These are phyloP conservation scores for Serilophus lunatus DNA, from an alignment of 2,113 vertebrate genomes.

Conservation along the genomic window DNA sequence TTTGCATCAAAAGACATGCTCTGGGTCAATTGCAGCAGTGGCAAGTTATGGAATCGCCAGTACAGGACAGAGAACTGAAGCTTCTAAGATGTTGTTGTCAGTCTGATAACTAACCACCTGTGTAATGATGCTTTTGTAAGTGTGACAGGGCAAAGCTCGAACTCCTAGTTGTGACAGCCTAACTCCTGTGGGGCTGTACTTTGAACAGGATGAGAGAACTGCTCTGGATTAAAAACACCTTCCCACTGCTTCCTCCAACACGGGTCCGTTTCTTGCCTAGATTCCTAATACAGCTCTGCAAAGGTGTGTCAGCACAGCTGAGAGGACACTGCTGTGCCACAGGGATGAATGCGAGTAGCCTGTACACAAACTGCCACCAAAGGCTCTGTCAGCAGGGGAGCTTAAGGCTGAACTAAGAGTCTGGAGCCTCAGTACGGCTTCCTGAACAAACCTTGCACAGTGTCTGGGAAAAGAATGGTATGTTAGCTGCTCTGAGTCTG, in stretches of 20 bases:
- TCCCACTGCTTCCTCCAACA: fast-evolving
- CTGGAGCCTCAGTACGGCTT: neutral
- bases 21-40: neutral
- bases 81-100: neutral
- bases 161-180: neutral
- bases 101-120: neutral
- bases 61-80: neutral
- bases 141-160: neutral
- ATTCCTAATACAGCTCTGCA: neutral
- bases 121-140: neutral
- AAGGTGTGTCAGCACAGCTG: neutral
- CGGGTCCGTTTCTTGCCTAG: neutral
- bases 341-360: neutral
- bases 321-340: neutral
- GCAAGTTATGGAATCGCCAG: neutral
- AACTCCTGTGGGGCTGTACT: neutral
- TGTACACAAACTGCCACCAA: neutral
- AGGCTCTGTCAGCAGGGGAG: neutral
- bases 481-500: neutral
- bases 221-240: neutral
- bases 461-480: neutral
- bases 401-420: neutral
- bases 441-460: neutral
- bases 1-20: neutral
- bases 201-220: neutral